These are phyloP conservation scores for Rhinoptilus africanus DNA, from an alignment of 2,113 vertebrate genomes.

Conservation along the genomic window DNA sequence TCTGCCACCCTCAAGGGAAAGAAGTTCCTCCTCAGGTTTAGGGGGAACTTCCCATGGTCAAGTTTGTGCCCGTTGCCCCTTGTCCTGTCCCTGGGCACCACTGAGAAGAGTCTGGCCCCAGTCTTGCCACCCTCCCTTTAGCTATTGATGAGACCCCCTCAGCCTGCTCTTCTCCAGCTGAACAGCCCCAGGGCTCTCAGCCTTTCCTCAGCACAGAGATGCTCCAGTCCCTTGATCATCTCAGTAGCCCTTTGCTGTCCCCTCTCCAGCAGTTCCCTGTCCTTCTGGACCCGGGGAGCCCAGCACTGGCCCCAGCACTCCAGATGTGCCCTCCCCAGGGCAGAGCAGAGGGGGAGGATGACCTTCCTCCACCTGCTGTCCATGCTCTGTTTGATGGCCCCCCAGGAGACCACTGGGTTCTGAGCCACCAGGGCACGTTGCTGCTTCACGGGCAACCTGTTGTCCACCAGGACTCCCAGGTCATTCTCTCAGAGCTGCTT, in stretches of 20 bases:
- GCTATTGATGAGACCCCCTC: neutral
- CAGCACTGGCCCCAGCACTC: neutral
- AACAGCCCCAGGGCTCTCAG: neutral
- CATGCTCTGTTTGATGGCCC: neutral
- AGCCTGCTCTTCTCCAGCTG: neutral
- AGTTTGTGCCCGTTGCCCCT: neutral
- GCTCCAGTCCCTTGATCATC: neutral
- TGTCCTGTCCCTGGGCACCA: neutral
- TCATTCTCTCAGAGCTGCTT: neutral
- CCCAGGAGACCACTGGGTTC: neutral
- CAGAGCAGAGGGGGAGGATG: neutral
- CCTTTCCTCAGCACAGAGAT: neutral
- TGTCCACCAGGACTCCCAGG: neutral
- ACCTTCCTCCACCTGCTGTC: neutral
- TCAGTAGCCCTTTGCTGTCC: accelerated
- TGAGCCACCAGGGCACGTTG: neutral
- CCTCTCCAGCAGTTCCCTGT: neutral
- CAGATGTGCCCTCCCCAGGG: neutral
- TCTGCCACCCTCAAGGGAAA: neutral
- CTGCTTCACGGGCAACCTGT: neutral
- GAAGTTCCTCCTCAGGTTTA: neutral
- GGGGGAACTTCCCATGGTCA: neutral
- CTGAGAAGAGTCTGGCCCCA: neutral
- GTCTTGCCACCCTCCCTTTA: neutral
- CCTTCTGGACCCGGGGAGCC: neutral